These are phyloP conservation scores for Marmota monax DNA, from an alignment of 2,113 vertebrate genomes.

Conservation along the genomic window DNA sequence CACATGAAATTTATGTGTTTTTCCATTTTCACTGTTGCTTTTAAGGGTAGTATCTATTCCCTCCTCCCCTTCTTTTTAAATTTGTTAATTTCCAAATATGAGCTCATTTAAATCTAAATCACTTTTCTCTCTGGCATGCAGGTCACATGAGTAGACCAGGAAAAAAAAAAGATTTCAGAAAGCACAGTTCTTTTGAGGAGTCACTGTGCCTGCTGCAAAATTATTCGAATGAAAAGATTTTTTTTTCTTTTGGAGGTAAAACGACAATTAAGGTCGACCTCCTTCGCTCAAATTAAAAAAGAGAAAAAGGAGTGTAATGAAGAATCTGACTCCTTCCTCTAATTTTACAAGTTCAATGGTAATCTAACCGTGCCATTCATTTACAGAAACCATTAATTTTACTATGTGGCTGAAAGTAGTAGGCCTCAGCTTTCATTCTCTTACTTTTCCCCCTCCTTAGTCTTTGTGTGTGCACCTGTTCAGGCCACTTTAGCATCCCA, in stretches of 20 bases:
- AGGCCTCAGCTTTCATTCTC: conserved; percentile 93
- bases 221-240: conserved; percentile 86
- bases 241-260: conserved; percentile 77
- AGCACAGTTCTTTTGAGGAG: conserved; percentile 81
- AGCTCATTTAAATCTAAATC: conserved; percentile 58
- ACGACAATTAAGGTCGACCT: conserved; percentile 86
- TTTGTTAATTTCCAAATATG: conserved; percentile 44
- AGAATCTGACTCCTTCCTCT: conserved; percentile 90
- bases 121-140: conserved; percentile 59
- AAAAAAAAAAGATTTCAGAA: conserved; percentile 79
- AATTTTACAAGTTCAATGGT: conserved; percentile 91
- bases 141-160: conserved; percentile 70
- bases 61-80: neutral
- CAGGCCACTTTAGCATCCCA: conserved; percentile 95
- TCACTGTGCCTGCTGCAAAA: conserved; percentile 84
- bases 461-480: conserved; percentile 98
- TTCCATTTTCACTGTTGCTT: conserved; percentile 32
- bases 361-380: conserved; percentile 91
- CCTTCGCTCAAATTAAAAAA: conserved; percentile 86
- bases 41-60: neutral
- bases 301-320: conserved; percentile 87
- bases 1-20: neutral
- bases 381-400: conserved; percentile 93
- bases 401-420: conserved; percentile 89
- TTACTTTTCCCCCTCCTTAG: conserved; percentile 88